phyloP scores from a whole-genome alignment of 1,140 invertebrate species.

The Drosophila parvula region DNA sequence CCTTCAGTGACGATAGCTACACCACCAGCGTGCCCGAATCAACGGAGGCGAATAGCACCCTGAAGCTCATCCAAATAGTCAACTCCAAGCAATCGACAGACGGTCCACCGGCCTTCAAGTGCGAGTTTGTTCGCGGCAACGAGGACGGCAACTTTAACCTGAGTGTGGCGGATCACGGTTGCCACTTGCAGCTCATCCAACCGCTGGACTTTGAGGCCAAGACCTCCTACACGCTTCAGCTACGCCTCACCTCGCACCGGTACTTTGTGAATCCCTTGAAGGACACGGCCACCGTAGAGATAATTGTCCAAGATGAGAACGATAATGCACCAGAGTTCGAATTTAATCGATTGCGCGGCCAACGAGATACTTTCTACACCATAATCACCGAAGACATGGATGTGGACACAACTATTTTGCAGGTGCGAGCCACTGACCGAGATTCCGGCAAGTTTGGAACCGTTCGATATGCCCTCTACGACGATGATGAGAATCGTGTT shows the following conservation, averaged over 20 bases:
- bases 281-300: constrained; percentile 90
- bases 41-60: constrained; percentile 68
- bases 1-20: constrained; percentile 93
- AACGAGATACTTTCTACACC: constrained; percentile 87
- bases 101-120: constrained; percentile 84
- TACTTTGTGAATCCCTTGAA: constrained; percentile 91
- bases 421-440: constrained; percentile 90
- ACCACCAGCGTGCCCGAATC: constrained; percentile 91
- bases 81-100: constrained; percentile 72
- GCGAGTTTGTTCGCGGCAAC: constrained; percentile 90
- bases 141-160: constrained; percentile 89
- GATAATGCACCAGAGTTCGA: constrained; percentile 94
- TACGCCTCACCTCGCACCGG: constrained; percentile 90
- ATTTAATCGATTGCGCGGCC: constrained; percentile 86
- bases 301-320: constrained; percentile 94
- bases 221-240: constrained; percentile 89
- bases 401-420: constrained; percentile 89
- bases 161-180: constrained; percentile 90
- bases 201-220: constrained; percentile 91
- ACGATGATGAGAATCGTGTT: constrained; percentile 84
- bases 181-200: constrained; percentile 89
- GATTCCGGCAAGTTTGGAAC: constrained; percentile 92
- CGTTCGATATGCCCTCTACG: constrained; percentile 87
- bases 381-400: constrained; percentile 89
- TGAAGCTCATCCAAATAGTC: constrained; percentile 82